Evolutionary conservation across 2,113 vertebrate species (phyloP).

Genomic region (Poeciliopsis retropinna): DNA sequence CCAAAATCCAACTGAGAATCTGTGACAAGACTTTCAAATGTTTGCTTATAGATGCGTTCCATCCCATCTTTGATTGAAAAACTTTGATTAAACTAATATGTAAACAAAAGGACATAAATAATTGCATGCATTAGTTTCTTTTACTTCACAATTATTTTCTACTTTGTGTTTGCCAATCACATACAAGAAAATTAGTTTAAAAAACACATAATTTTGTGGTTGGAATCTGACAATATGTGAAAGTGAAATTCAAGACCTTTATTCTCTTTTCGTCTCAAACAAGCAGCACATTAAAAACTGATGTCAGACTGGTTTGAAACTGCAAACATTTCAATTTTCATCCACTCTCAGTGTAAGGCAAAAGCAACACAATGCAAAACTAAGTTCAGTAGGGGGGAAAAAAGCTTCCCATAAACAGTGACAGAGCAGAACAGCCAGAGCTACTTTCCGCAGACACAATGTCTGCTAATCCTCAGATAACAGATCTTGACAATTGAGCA

Average conservation of each 20-base stretch:
- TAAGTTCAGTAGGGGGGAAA: background rate
- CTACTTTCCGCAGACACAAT: background rate
- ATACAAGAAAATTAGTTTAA: too few relatives aligned
- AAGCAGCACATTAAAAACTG: background rate
- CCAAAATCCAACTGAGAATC: background rate
- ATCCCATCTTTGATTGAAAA: too few relatives aligned
- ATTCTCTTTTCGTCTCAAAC: too few relatives aligned
- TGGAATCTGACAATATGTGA: background rate
- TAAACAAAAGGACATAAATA: background rate
- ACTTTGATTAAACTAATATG: background rate
- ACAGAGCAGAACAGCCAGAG: background rate
- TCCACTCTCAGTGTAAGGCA: background rate
- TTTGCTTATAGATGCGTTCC: background rate
- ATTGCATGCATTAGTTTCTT: background rate
- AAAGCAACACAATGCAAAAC: too few relatives aligned
- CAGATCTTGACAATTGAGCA: background rate
- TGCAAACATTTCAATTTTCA: background rate
- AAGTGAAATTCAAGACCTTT: background rate
- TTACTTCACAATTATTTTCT: background rate
- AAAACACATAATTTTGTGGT: background rate
- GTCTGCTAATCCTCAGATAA: background rate
- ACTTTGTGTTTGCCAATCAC: too few relatives aligned
- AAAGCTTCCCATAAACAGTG: background rate
- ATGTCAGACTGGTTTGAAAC: background rate
- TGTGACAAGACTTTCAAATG: background rate